phyloP scores from a whole-genome alignment of 2,797 vertebrate species.

The Lophius americanus region DNA sequence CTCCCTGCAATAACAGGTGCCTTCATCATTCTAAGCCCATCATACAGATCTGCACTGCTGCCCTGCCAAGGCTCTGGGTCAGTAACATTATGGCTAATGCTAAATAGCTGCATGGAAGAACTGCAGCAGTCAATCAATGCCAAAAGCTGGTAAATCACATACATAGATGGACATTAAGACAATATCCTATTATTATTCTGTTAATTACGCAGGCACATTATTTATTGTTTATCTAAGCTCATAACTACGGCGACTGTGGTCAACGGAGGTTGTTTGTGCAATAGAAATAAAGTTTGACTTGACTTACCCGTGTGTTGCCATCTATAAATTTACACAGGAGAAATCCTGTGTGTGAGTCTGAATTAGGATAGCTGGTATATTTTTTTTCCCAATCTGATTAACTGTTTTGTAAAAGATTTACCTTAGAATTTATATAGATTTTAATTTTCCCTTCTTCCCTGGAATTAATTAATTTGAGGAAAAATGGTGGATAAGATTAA shows the following conservation, averaged over 20 bases:
- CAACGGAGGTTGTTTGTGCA: too few species aligned
- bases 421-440: slow-evolving; percentile 47
- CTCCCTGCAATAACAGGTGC: slow-evolving; percentile 59
- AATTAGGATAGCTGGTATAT: slow-evolving; percentile 44
- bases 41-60: slow-evolving; percentile 34
- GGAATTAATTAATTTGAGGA: slow-evolving; percentile 38
- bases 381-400: slow-evolving; percentile 55
- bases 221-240: slow-evolving; percentile 8
- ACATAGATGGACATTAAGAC: too few species aligned
- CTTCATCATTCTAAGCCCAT: slow-evolving; percentile 37
- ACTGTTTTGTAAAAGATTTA: slow-evolving; percentile 45
- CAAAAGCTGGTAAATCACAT: slow-evolving; percentile 5
- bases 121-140: slow-evolving; percentile 7
- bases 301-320: slow-evolving; percentile 28
- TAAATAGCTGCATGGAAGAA: slow-evolving; percentile 33
- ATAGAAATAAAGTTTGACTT: too few species aligned
- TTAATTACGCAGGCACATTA: slow-evolving; percentile 18
- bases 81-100: slow-evolving; percentile 25
- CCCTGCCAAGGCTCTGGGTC: slow-evolving; percentile 35
- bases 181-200: too few species aligned
- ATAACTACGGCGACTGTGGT: too few species aligned
- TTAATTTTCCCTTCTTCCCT: slow-evolving; percentile 23
- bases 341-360: slow-evolving; percentile 31
- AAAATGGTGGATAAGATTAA: slow-evolving; percentile 31
- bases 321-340: slow-evolving; percentile 29